phyloP scores from a whole-genome alignment of 1,140 invertebrate species.

The Ctenoplectra terminalis region DNA sequence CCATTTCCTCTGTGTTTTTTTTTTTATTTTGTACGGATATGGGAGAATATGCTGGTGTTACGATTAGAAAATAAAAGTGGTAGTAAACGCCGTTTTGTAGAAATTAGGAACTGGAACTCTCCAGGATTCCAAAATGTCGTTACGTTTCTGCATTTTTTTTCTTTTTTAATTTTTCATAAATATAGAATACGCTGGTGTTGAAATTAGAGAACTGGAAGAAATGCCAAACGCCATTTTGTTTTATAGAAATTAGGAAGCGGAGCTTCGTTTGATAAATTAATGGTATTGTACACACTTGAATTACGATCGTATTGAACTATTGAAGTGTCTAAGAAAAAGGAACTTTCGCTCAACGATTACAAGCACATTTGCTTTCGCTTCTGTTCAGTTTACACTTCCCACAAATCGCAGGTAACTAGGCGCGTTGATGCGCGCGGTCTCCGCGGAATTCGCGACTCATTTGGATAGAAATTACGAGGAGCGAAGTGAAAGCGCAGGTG shows the following conservation, averaged over 20 bases:
- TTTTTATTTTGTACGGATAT: too few relatives aligned
- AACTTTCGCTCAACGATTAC: not conserved
- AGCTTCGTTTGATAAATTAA: not conserved
- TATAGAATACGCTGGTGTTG: too few relatives aligned
- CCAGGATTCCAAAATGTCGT: too few relatives aligned
- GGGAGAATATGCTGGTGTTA: not conserved
- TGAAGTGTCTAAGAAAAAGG: not conserved
- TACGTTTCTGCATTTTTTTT: not conserved
- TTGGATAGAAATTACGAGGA: constrained; percentile 40
- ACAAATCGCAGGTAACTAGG: not conserved
- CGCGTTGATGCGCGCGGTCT: not conserved
- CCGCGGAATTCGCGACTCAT: constrained; percentile 47
- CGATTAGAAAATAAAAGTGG: too few relatives aligned
- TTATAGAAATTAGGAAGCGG: too few relatives aligned
- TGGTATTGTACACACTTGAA: not conserved
- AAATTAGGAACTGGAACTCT: too few relatives aligned
- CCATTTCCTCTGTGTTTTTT: not conserved
- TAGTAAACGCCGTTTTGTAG: too few relatives aligned
- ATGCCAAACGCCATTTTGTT: too few relatives aligned
- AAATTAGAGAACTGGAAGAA: not conserved
- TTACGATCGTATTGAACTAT: not conserved
- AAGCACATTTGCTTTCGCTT: constrained; percentile 19
- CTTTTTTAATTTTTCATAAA: too few relatives aligned
- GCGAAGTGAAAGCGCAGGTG: constrained; percentile 44
- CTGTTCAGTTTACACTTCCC: not conserved